Evolutionary conservation across 2,113 vertebrate species (phyloP).

Genomic region (Myxocyprinus asiaticus): DNA sequence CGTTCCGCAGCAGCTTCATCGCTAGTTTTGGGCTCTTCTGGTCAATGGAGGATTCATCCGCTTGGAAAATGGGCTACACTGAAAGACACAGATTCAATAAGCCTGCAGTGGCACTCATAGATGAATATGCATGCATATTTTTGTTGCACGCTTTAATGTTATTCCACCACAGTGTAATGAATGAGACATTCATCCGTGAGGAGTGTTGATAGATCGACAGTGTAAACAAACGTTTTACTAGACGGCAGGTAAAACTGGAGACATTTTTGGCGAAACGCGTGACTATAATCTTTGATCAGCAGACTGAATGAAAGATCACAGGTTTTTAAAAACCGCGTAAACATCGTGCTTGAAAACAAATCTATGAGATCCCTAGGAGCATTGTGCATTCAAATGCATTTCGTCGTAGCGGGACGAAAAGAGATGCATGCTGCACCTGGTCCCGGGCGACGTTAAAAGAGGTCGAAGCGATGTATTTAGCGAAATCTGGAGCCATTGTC

Average conservation of each 20-base stretch:
- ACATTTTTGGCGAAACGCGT: background rate
- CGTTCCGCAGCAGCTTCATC: conserved; percentile 72
- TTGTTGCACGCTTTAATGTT: background rate
- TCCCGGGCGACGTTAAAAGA: conserved; percentile 1
- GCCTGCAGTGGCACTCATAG: background rate
- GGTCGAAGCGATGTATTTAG: background rate
- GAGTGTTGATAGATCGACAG: background rate
- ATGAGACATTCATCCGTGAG: background rate
- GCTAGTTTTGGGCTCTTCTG: conserved; percentile 54
- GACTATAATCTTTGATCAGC: background rate
- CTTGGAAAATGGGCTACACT: conserved; percentile 57
- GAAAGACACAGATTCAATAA: background rate
- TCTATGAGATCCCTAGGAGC: background rate
- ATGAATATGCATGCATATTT: background rate
- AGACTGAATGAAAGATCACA: background rate
- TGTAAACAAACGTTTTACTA: conserved; percentile 10
- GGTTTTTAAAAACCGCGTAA: no score
- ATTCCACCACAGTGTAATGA: background rate
- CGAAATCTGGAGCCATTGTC: background rate
- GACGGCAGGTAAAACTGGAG: background rate
- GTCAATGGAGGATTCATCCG: conserved; percentile 66
- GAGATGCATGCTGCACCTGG: conserved; percentile 22
- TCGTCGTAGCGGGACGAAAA: background rate
- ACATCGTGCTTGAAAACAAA: background rate
- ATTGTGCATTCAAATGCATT: background rate